Evolutionary conservation across 2,888 invertebrate species (phyloP), one percentile per base, ranked within the genome.

Genomic region (Heliconius erato): DNA sequence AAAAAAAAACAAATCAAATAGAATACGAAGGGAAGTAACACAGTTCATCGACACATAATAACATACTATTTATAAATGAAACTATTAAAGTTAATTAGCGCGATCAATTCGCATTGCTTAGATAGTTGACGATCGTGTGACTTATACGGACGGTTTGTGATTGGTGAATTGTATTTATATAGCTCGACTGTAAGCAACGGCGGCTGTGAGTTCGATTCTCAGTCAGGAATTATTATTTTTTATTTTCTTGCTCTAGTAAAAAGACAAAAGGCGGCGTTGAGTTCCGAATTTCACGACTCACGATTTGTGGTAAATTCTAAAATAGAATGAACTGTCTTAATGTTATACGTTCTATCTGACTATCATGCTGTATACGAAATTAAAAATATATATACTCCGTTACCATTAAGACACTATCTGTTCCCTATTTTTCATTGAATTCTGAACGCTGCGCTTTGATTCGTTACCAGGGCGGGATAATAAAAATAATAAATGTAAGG

Each of bases 61-160:
- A 74, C 74, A 59, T 74, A 23, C 74, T 74, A 74, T 74, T 74
- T 74, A 74, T 65, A 77, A 65, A 35, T 77, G 11, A 65, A 77
- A 44, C 65, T 26, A 77, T 78, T 78, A 67, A 44, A 78, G 44
- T 65, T 65, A 78, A 78, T 78, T 78, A 78, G 44, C 67, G 44
- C 44, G 78, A 78, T 78, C 67, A 44, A 78, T 78, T 78, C 78
- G 28, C 78, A 78, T 78, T 78, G 40, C 65, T 78, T 78, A 65
- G 65, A 78, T 78, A 26, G 44, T 78, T 78, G 78, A 78, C 67
- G 78, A 67, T 44, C 78, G 40, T 78, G 67, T 78, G 78, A 40
- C 65, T 77, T 77, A 59, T 74, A 74, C n/a, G 74, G 54, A n/a
- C n/a, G 35, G 74, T 12, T n/a, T 14, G 28, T 74, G 19, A 54